Base-by-base conservation (phyloP, 2,888 invertebrate species). In the Plagodis dolabraria region DNA sequence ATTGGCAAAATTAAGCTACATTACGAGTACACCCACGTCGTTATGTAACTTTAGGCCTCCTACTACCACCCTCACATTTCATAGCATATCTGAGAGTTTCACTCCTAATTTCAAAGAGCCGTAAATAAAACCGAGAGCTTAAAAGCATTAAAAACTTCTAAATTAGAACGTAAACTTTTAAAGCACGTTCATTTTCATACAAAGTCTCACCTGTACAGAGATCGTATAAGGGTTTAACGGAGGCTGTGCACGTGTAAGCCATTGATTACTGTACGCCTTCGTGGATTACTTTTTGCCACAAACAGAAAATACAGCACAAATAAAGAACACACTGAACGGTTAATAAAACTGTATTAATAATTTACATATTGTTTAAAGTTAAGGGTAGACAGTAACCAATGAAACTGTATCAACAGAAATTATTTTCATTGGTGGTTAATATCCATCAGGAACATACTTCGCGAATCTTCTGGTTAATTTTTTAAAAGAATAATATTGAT, bases 81-180 rank as follows among this genome's bases (percentile, higher is more conserved):
- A 12, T 43, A 12, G 6, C 10, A 7, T 43, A 11, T 43, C 5
- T 5, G 11, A 43, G 12, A 12, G 1, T 46, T 10, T 34, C 8
- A 46, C n/a, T 46, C n/a, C 33, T 34, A 46, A n/a, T 43, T 46
- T 46, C 46, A 46, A 34, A 46, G 34, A 5, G 7, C 7, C 9
- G 10, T 46, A 47, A 33, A 40, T 40, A 40, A 33, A 50, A 46
- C 42, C 2, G 9, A 44, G 11, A 46, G 33, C 35, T 51, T 8
- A 33, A 38, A 33, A 33, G 43, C 46, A 47, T 60, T 36, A 51
- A 60, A 60, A 60, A 50, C 54, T 58, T 53, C 12, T 6, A 36
- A 43, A 43, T 12, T 11, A 43, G 12, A 43, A 10, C 43, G n/a
- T 34, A 53, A 53, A 49, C 34, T 53, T 53, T 42, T 48, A 40